Base-by-base conservation (phyloP, 2,797 vertebrate genomes). In the Pyrocephalus nanus region DNA sequence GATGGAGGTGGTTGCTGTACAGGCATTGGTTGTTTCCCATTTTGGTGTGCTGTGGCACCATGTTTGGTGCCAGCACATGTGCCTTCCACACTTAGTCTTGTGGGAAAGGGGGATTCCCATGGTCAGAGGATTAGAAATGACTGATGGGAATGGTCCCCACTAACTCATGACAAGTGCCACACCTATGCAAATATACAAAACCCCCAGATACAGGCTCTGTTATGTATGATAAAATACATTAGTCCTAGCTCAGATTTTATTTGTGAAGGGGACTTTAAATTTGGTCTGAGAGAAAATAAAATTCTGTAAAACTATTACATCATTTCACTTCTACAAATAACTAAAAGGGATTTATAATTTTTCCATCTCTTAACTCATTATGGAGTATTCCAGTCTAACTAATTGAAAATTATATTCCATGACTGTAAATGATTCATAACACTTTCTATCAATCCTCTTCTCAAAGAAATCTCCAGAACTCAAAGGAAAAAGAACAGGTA, bases 51-150 rank as follows among this genome's bases (percentile, higher is more conserved):
- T 25, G 9, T 0, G 2, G 9, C 15, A 43, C 25, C 2, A 0
- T 16, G 4, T 29, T 36, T 2, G 1, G 26, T 38, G 23, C 7
- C 43, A 77, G 47, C 4, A 1, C 0, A 2, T 45, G 20, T 3
- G 2, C 20, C 1, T 1, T 18, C 27, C 26, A 51, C 0, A 0
- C 13, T 66, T 20, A 50, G 23, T n/a, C 19, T 34, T 3, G 1
- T 15, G 29, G 22, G 11, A 9, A 71, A 55, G 20, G 5, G 13
- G 9, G 9, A 32, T 12, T 76, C 12, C 18, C 20, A 7, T 8
- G 40, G 23, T 13, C 30, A 85, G 40, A 25, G 12, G 11, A 29
- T 50, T 60, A 30, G 4, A 53, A 42, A 12, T 11, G 29, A 34
- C 47, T 54, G 10, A 38, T 45, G 47, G 32, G 20, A 79, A 55